Conservation (phyloP, 23 tunicate genomes). For the Phallusia fumigata region DNA sequence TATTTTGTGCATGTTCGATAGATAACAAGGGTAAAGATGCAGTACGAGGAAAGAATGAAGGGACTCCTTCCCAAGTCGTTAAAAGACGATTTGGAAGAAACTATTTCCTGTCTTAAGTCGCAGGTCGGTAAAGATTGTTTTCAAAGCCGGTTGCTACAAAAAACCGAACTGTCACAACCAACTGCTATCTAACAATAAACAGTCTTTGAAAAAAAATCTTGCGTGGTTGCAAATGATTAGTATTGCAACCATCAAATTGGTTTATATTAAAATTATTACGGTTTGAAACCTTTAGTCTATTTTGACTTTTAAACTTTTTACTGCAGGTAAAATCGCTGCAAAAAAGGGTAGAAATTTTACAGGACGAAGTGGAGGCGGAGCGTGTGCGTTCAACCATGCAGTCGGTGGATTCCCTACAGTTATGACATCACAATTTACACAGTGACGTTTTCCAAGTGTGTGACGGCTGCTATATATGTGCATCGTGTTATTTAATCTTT, state of each 20-base stretch:
- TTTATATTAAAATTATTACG: no score
- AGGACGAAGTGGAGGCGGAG: constrained; percentile 49
- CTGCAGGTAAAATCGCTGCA: constrained; percentile 66
- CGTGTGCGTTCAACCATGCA: constrained; percentile 8
- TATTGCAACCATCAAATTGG: no score
- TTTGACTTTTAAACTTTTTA: neutral
- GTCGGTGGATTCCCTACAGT: neutral
- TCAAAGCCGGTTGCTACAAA: no score
- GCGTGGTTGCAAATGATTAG: no score
- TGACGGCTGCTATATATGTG: neutral
- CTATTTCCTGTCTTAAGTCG: constrained; percentile 58
- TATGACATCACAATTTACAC: neutral
- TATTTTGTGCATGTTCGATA: constrained; percentile 11
- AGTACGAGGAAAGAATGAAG: constrained; percentile 81
- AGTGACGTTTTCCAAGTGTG: neutral
- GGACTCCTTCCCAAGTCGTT: constrained; percentile 77
- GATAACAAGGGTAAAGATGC: constrained; percentile 66
- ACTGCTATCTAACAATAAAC: no score
- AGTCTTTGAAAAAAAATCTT: no score
- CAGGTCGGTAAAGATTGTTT: no score
- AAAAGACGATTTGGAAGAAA: constrained; percentile 79
- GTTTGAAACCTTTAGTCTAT: neutral
- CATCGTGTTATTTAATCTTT: neutral
- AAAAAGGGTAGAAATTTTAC: constrained; percentile 63
- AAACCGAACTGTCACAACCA: no score